Percentiles rank a stretch among this genome's conserved stretches.
Evolutionary conservation across 2,888 invertebrate genomes (phyloP).

Genomic region (Bellardia bayeri): DNA sequence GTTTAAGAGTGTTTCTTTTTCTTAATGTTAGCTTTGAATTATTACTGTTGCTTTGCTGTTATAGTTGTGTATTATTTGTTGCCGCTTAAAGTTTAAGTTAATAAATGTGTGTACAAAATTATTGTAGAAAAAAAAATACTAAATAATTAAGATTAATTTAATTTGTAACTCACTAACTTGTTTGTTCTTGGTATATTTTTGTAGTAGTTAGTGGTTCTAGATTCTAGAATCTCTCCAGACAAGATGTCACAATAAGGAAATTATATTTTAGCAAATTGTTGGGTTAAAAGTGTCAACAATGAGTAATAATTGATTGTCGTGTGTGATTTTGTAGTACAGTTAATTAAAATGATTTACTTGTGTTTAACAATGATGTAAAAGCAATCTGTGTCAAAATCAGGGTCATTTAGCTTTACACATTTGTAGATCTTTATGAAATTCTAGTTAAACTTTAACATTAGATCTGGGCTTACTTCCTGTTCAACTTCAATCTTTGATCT

Average conservation of each 20-base stretch:
- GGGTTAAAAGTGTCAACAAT: neutral
- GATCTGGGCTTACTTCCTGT: too few species aligned
- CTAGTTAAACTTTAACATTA: too few species aligned
- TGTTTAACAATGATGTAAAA: too few species aligned
- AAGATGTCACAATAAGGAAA: neutral
- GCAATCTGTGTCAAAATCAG: too few species aligned
- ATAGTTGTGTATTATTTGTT: neutral
- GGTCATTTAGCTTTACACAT: too few species aligned
- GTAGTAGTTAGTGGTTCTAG: neutral
- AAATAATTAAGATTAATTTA: slow-evolving; percentile 71
- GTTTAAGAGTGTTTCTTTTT: slow-evolving; percentile 27
- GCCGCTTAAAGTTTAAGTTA: neutral
- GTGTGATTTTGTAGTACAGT: too few species aligned
- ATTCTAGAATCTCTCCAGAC: too few species aligned
- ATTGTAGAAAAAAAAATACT: neutral
- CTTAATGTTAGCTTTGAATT: neutral
- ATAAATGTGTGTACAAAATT: neutral
- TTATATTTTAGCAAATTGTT: neutral
- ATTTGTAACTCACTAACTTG: slow-evolving; percentile 63
- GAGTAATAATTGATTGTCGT: neutral
- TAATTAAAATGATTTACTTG: too few species aligned
- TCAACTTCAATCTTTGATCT: too few species aligned
- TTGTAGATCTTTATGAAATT: too few species aligned
- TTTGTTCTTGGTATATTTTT: neutral
- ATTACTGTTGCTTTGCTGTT: too few species aligned